Conservation (phyloP, 1,140 invertebrate species). For the Bombus huntii region DNA sequence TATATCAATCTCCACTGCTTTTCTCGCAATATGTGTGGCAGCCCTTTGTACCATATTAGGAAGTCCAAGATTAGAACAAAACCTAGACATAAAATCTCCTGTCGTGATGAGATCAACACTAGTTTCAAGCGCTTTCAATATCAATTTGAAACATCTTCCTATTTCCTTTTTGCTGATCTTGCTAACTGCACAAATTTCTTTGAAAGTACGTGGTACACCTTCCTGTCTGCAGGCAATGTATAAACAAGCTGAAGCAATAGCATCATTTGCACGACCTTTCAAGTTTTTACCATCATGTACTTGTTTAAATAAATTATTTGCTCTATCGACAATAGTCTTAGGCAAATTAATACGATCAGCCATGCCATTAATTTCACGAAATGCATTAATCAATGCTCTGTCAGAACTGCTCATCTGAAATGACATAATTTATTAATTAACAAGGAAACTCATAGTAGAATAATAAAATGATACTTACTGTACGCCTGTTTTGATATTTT, state of each 20-base stretch:
- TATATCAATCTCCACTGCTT: constrained; percentile 98
- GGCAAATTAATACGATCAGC: constrained; percentile 98
- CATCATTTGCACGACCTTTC: constrained; percentile 96
- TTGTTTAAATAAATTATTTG: constrained; percentile 98
- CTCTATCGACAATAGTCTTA: constrained; percentile 96
- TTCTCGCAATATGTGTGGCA: constrained; percentile 97
- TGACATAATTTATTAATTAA: constrained; percentile 27
- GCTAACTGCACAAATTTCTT: constrained; percentile 99
- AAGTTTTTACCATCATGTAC: constrained; percentile 98
- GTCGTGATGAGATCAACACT: constrained; percentile 99
- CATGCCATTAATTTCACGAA: constrained; percentile 98
- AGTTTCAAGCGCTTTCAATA: constrained; percentile 95
- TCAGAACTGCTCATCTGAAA: constrained; percentile 94
- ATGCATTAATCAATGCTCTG: constrained; percentile 96
- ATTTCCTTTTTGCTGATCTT: constrained; percentile 99
- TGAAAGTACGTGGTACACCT: constrained; percentile 99
- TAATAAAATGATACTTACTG: constrained; percentile 82
- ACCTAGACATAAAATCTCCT: constrained; percentile 98
- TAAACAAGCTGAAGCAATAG: constrained; percentile 98
- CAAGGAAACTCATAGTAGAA: not conserved
- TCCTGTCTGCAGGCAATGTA: constrained; percentile 99
- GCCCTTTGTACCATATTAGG: constrained; percentile 96
- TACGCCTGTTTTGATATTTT: constrained; percentile 96
- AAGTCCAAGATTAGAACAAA: constrained; percentile 93
- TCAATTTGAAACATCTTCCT: constrained; percentile 97